Evolutionary conservation across 2,113 vertebrate species (phyloP).

Genomic region (Pan paniscus): DNA sequence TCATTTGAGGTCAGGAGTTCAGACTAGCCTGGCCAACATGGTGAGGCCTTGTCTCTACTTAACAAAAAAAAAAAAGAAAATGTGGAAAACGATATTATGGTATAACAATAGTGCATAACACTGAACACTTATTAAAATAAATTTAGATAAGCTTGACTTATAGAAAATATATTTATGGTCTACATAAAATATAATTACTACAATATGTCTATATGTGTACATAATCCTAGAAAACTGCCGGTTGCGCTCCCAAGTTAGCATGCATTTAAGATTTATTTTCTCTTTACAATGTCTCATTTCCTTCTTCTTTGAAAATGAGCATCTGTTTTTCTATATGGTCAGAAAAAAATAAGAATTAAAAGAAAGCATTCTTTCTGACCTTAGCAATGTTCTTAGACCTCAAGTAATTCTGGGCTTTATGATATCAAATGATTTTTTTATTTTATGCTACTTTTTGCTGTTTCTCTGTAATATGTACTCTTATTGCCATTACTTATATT

Average conservation of each 20-base stretch:
- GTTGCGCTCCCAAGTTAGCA: neutral
- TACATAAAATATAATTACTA: neutral
- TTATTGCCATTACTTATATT: neutral
- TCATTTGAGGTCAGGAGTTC: too few species aligned
- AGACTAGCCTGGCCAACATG: too few species aligned
- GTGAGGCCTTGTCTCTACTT: too few species aligned
- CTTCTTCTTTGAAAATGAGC: neutral
- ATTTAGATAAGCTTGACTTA: neutral
- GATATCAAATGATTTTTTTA: neutral
- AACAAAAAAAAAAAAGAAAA: too few species aligned
- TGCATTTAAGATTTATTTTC: neutral
- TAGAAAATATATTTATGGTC: neutral
- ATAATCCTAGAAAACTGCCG: neutral
- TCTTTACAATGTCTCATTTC: neutral
- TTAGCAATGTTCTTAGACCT: neutral
- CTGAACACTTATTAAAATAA: neutral
- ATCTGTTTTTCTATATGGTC: neutral
- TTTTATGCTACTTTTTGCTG: neutral
- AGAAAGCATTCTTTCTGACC: neutral
- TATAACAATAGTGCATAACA: neutral
- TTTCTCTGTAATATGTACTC: neutral
- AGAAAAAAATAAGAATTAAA: neutral
- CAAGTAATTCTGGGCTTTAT: neutral
- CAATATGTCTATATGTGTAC: neutral
- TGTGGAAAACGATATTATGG: neutral